phyloP scores from a whole-genome alignment of 1,140 invertebrate species.

The Drosophila ercepeae region DNA sequence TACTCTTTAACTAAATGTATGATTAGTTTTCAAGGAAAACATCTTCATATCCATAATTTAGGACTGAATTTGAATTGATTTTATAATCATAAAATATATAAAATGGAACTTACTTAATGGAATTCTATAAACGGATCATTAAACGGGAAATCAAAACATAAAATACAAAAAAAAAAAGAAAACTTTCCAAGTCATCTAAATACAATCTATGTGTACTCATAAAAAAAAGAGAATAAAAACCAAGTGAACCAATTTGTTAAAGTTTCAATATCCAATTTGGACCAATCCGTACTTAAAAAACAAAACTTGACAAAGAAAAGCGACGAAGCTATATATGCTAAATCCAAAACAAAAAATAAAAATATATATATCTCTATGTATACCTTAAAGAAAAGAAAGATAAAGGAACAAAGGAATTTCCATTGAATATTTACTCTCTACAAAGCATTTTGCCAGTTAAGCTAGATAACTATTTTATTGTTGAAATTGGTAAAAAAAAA shows the following conservation, averaged over 20 bases:
- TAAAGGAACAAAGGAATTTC: conserved; percentile 42
- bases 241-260: conserved; percentile 68
- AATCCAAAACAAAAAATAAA: conserved; percentile 1
- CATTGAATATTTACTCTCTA: conserved; percentile 55
- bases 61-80: conserved; percentile 59
- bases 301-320: conserved; percentile 26
- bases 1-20: conserved; percentile 1
- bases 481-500: conserved; percentile 60
- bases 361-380: conserved; percentile 44
- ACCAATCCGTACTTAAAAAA: conserved; percentile 54
- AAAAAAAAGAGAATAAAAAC: conserved; percentile 34
- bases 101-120: conserved; percentile 3
- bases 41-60: conserved; percentile 62
- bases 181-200: conserved; percentile 29
- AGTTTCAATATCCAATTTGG: conserved; percentile 76
- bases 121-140: conserved; percentile 16
- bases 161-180: conserved; percentile 6
- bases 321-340: conserved; percentile 35
- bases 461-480: conserved; percentile 57
- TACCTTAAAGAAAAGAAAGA: conserved; percentile 19
- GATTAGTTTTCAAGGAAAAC: conserved; percentile 14
- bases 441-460: conserved; percentile 51
- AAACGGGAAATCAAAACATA: conserved; percentile 9
- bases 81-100: conserved; percentile 10
- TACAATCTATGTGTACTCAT: conserved; percentile 14